These are phyloP conservation scores for Drosophila guanche DNA, from an alignment of 1,140 invertebrate species.

Conservation along the genomic window DNA sequence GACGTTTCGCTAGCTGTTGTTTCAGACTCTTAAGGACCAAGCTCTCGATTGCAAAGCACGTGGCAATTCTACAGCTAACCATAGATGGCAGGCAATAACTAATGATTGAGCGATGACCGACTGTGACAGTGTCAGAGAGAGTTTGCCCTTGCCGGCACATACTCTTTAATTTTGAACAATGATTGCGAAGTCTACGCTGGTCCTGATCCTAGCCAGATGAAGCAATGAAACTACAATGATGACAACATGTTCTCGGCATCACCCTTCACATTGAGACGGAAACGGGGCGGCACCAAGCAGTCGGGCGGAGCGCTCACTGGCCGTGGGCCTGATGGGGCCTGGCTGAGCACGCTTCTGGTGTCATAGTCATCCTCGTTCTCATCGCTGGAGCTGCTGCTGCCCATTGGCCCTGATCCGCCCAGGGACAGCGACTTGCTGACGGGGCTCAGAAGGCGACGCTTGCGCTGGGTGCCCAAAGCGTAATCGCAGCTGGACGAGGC, in stretches of 20 bases:
- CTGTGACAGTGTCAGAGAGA: background rate
- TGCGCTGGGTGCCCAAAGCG: conserved; percentile 1
- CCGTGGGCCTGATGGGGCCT: conserved; percentile 14
- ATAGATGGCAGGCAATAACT: conserved; percentile 1
- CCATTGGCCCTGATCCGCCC: conserved; percentile 20
- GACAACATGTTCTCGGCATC: conserved; percentile 27
- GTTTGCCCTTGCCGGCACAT: too few relatives aligned
- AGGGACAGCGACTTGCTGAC: conserved; percentile 69
- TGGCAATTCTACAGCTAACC: conserved; percentile 7
- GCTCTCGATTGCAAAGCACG: conserved; percentile 8
- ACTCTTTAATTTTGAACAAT: conserved; percentile 51
- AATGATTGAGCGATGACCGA: background rate
- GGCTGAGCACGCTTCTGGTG: conserved; percentile 8
- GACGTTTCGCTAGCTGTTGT: conserved; percentile 22
- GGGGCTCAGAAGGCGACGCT: conserved; percentile 41
- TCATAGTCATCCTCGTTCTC: conserved; percentile 48
- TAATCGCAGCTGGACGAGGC: conserved; percentile 50
- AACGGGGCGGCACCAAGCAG: conserved; percentile 53
- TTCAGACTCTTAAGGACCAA: conserved; percentile 6
- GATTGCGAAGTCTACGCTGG: conserved; percentile 35
- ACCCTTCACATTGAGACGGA: conserved; percentile 74
- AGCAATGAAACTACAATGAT: conserved; percentile 1
- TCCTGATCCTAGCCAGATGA: conserved; percentile 7
- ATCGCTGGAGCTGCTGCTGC: conserved; percentile 61
- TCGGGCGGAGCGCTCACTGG: conserved; percentile 73